A percentile compares a stretch with the other conserved stretches of the same genome.
Conservation (phyloP, 2,113 vertebrate species). For the Cynocephalus volans region DNA sequence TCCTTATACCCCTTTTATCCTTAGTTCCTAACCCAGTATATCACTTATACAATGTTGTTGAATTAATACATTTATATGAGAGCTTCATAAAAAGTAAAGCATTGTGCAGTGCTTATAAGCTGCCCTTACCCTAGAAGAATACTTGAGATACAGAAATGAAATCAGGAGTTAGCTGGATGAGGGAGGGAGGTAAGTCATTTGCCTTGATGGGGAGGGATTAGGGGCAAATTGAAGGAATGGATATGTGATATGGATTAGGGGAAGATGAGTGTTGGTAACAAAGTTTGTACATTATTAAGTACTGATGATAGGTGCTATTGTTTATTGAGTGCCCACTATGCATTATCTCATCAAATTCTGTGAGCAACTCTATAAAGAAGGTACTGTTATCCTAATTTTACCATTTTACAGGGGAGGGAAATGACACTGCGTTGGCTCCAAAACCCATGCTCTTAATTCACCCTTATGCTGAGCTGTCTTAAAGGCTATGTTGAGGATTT, state of each 20-base stretch:
- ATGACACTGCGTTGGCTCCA: not conserved
- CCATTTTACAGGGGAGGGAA: not conserved
- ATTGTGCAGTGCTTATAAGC: not conserved
- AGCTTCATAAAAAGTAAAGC: not conserved
- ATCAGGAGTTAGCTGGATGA: not conserved
- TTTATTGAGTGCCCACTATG: not conserved
- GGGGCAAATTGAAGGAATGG: not conserved
- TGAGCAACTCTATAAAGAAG: not conserved
- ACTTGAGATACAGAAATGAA: constrained; percentile 41
- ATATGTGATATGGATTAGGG: not conserved
- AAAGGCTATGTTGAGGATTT: not conserved
- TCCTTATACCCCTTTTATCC: not conserved
- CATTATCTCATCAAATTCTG: not conserved
- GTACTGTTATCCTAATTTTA: not conserved
- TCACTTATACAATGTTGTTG: not conserved
- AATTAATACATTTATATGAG: not conserved
- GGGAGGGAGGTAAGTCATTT: not conserved
- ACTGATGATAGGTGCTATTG: not conserved
- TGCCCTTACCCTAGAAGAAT: not conserved
- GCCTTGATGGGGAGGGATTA: not conserved
- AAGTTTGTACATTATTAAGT: not conserved
- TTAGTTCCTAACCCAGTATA: not conserved
- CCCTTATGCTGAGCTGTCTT: not conserved
- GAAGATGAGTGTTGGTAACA: not conserved
- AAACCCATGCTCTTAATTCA: not conserved